Evolutionary conservation across 2,888 invertebrate species (phyloP), one percentile per base, ranked within the genome.

Genomic region (Liposcelis brunnea): DNA sequence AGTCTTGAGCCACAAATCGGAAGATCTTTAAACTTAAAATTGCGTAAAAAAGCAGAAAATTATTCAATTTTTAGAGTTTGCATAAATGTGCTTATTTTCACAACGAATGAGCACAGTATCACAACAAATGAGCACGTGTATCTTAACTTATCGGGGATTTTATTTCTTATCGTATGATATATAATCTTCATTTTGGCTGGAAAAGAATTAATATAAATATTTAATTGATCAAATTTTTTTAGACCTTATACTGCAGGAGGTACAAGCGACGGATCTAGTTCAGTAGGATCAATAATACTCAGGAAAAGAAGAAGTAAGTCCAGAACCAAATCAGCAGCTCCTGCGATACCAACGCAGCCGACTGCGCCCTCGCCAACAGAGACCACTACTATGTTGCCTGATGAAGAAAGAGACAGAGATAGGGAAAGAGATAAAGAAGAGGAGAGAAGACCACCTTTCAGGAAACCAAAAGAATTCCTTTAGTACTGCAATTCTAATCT

Each of bases 261-360:
- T 7, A n/a, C 19, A 14, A 18, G 40, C 16, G 40, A 40, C 40
- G 35, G 35, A 16, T 26, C 26, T 26, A 26, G 26, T 26, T 14
- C 40, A 36, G 48, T 54, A 31, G 64, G 64, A 7, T 61, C 64
- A 19, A 54, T 65, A 12, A 60, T 65, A 31, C 54, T 65, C n/a
- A 55, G 63, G 49, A 74, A 74, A 58, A 67, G 74, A 52, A 66
- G 74, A 51, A 72, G 74, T 55, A 75, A 75, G 64, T 72, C 72
- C 56, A 64, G 74, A 53, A 70, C 64, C 49, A 67, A 68, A 50
- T 63, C 65, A 32, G 65, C 61, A 35, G 69, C 68, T 49, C 70
- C 63, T 48, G 58, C 57, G 51, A 68, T 61, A 48, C 68, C 67
- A 53, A 61, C 75, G 61, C 61, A 65, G 60, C 66, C 68, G 57